These are phyloP conservation scores for Zoanthus sociatus DNA, from an alignment of 92 coral and sea anemone genomes.

Conservation along the genomic window DNA sequence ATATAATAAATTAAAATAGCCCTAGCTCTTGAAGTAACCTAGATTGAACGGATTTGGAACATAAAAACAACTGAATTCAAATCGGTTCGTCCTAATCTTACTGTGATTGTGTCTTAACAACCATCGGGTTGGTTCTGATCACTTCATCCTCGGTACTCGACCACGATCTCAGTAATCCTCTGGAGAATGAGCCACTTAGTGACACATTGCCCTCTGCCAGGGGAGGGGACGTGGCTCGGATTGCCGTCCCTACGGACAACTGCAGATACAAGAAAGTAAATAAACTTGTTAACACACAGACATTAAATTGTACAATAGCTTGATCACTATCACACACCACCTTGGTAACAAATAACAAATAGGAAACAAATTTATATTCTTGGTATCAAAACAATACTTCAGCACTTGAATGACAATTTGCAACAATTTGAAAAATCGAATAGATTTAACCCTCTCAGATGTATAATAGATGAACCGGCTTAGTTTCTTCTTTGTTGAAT, in stretches of 20 bases:
- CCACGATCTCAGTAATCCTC: conserved; percentile 87
- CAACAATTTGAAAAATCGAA: too few species aligned
- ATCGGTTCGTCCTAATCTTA: conserved; percentile 42
- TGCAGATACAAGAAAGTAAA: neutral
- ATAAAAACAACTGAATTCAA: too few species aligned
- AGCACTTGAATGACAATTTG: too few species aligned
- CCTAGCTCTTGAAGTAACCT: too few species aligned
- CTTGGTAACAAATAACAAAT: neutral
- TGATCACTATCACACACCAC: neutral
- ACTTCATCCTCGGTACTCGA: conserved; percentile 93
- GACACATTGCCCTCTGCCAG: conserved; percentile 63
- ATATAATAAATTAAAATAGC: too few species aligned
- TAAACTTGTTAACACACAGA: neutral
- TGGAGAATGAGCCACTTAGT: conserved; percentile 81
- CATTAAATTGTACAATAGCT: neutral
- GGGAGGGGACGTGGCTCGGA: conserved; percentile 64
- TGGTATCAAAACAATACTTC: too few species aligned
- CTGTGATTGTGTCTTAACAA: conserved; percentile 86
- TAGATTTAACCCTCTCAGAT: too few species aligned
- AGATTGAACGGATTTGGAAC: too few species aligned
- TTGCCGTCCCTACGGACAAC: conserved; percentile 12
- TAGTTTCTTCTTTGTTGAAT: too few species aligned
- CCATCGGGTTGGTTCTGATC: conserved; percentile 87
- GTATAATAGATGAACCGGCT: too few species aligned
- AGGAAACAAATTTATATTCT: too few species aligned